Base-by-base conservation (phyloP, 1,140 invertebrate genomes). In the Penaeus vannamei region DNA sequence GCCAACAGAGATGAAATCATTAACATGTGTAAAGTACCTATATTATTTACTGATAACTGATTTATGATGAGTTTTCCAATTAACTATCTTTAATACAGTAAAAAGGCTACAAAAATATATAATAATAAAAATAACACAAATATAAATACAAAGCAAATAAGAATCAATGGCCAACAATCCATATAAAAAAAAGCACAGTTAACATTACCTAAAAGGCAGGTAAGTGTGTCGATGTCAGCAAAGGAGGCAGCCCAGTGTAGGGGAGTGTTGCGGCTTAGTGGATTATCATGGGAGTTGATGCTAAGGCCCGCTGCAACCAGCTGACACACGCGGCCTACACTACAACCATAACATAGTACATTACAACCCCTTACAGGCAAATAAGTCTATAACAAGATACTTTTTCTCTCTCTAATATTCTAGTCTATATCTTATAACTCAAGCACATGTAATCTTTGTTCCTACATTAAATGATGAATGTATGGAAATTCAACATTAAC, bases 231-330 rank as follows among this genome's bases (percentile, higher is more conserved):
- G 90, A 93, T 94, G 91, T 94, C 94, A 23, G 94, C 94, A 92
- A 95, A 95, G 91, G 94, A 95, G 62, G 95, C 95, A 83, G 95
- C 95, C 95, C 95, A 95, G 92, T 95, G 95, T 36, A 95, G 92
- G 20, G 95, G 94, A 10, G 95, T 95, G 91, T 95, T 95, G 92
- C 94, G 93, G 92, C 94, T 95, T 29, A 94, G 93, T 85, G 94
- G 93, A 60, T 94, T 95, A 92, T 95, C 95, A 92, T 93, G 93
- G 10, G 95, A 93, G 92, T 95, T 95, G 0, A 95, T 93, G 90
- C 93, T 92, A 69, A 95, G 93, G 60, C 95, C 95, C 76, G 94
- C 93, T 36, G 93, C 93, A 87, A 95, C 82, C 84, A 94, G 90
- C 90, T 93, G 93, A 90, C 92, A 92, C 62, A 93, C 93, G 84